These are phyloP conservation scores for Perizoma affinitatum DNA, from an alignment of 2,888 invertebrate species.

Conservation along the genomic window DNA sequence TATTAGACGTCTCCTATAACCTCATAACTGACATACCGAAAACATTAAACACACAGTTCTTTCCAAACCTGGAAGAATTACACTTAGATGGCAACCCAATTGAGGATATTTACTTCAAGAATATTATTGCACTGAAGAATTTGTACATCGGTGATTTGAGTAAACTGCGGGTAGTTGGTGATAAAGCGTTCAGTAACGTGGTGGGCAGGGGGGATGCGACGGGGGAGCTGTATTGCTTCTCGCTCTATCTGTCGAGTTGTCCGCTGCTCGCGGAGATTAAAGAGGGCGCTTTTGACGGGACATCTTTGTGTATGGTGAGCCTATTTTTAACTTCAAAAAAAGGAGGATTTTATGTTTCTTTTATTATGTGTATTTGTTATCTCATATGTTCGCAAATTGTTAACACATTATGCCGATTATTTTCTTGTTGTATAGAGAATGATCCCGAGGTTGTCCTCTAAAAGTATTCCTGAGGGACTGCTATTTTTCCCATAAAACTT, in stretches of 20 bases:
- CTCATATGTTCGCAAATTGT: too few species aligned
- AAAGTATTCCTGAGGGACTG: too few species aligned
- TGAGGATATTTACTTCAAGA: conserved; percentile 71
- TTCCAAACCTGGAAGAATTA: conserved; percentile 77
- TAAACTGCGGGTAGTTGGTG: conserved; percentile 60
- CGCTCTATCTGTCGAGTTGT: conserved; percentile 77
- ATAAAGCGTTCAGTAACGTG: conserved; percentile 79
- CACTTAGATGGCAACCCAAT: conserved; percentile 82
- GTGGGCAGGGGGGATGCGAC: conserved; percentile 60
- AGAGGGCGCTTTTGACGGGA: conserved; percentile 75
- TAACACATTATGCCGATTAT: too few species aligned
- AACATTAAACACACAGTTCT: conserved; percentile 64
- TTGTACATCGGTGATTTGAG: conserved; percentile 73
- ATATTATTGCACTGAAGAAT: conserved; percentile 69
- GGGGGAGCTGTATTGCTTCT: conserved; percentile 66
- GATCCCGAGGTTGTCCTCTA: too few species aligned
- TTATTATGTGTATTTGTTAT: too few species aligned
- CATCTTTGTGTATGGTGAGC: conserved; percentile 82
- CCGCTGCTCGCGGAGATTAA: conserved; percentile 65
- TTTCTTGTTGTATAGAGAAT: too few species aligned
- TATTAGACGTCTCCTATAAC: conserved; percentile 81
- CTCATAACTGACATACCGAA: conserved; percentile 72
- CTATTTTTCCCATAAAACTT: too few species aligned
- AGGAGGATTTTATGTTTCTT: too few species aligned
- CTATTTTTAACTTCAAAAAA: neutral